Evolutionary conservation across 2,797 vertebrate species (phyloP).

Genomic region (Lycodopsis pacificus): DNA sequence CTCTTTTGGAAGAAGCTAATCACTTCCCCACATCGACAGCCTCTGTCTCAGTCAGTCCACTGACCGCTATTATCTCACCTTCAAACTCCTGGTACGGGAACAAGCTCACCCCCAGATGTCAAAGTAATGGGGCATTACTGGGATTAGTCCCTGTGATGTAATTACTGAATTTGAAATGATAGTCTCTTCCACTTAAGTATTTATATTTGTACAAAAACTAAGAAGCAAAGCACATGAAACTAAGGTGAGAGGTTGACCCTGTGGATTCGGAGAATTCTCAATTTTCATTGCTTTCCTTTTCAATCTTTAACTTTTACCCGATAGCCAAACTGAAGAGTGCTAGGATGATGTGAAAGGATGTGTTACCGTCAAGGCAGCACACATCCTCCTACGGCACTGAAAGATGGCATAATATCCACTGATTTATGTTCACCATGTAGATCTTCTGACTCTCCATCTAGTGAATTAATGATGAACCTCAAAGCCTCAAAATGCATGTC

Average conservation of each 20-base stretch:
- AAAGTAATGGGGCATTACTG: no score
- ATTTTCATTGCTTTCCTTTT: not conserved
- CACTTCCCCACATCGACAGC: no score
- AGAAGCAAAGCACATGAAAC: not conserved
- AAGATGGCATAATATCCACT: constrained; percentile 36
- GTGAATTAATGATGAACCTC: constrained; percentile 64
- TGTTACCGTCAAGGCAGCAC: constrained; percentile 9
- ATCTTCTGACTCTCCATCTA: constrained; percentile 23
- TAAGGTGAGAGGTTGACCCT: not conserved
- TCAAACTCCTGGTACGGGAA: no score
- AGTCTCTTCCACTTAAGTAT: no score
- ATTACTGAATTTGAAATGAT: no score
- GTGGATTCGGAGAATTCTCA: not conserved
- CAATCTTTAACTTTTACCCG: not conserved
- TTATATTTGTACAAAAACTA: not conserved
- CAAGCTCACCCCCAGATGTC: no score
- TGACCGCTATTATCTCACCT: no score
- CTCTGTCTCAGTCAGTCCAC: no score
- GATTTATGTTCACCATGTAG: constrained; percentile 29
- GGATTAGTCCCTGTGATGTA: no score
- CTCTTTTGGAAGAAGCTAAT: no score
- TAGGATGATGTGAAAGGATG: constrained; percentile 14
- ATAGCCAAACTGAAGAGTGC: not conserved
- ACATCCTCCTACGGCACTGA: constrained; percentile 11
- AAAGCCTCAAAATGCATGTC: constrained; percentile 45